Evolutionary conservation across 2,888 invertebrate species (phyloP).

Genomic region (Dinocampus coccinellae): DNA sequence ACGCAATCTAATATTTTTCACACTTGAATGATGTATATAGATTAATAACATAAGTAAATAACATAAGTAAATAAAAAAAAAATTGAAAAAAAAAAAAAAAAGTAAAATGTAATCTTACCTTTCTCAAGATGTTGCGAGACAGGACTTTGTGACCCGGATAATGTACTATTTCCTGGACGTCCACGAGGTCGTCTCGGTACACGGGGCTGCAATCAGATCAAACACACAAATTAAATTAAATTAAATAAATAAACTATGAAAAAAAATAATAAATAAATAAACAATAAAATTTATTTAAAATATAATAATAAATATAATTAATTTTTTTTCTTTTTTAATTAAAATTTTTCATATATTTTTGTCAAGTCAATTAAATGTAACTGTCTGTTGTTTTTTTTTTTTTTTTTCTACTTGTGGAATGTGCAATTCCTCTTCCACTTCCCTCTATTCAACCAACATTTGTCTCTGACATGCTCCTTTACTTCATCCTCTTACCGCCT

Average conservation of each 20-base stretch:
- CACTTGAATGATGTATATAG: no score
- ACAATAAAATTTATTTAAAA: neutral
- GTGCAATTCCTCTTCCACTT: slow-evolving; percentile 8
- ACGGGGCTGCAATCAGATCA: slow-evolving; percentile 58
- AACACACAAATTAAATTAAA: slow-evolving; percentile 1
- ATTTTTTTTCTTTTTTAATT: neutral
- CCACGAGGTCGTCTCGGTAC: slow-evolving; percentile 65
- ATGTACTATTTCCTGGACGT: slow-evolving; percentile 61
- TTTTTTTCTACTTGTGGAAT: neutral
- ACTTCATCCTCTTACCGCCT: neutral
- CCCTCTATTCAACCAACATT: slow-evolving; percentile 23
- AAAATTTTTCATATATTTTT: neutral
- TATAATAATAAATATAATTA: no score
- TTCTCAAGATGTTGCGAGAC: slow-evolving; percentile 64
- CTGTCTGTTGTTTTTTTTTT: no score
- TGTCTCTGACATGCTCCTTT: slow-evolving; percentile 27
- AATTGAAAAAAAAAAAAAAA: no score
- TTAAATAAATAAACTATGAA: neutral
- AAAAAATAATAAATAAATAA: neutral
- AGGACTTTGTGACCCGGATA: slow-evolving; percentile 61
- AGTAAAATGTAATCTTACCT: slow-evolving; percentile 61
- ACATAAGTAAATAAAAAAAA: no score
- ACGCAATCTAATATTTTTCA: no score
- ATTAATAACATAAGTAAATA: no score
- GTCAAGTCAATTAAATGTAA: neutral